phyloP scores from a whole-genome alignment of 2,888 invertebrate genomes.

The Adineta ricciae region DNA sequence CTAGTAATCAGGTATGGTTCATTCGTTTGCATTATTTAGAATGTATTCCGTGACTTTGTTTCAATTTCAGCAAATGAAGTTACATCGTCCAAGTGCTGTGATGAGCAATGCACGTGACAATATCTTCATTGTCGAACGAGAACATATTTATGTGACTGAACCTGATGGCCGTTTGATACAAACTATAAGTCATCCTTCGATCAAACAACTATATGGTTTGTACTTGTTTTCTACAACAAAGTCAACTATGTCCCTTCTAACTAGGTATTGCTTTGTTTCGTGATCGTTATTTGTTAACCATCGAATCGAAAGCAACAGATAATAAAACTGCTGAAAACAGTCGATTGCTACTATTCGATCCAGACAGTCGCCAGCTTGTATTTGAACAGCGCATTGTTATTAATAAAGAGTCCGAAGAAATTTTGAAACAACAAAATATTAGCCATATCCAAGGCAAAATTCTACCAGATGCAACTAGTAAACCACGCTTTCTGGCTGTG shows the following conservation, averaged over 20 bases:
- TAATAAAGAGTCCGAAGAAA: background rate
- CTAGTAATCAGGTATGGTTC: background rate
- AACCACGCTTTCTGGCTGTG: conserved; percentile 38
- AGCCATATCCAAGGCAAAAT: background rate
- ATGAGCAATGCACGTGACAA: background rate
- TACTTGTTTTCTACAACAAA: too few relatives aligned
- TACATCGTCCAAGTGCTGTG: conserved; percentile 3
- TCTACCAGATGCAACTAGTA: background rate
- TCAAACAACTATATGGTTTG: conserved; percentile 8
- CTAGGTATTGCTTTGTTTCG: background rate
- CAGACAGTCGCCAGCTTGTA: background rate
- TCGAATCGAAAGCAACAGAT: background rate
- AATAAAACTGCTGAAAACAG: background rate
- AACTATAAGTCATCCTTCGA: background rate
- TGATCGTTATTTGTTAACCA: conserved; percentile 2
- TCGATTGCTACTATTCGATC: conserved; percentile 5
- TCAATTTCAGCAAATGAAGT: background rate
- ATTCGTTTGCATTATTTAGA: too few relatives aligned
- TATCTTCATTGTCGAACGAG: background rate
- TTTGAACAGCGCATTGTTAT: background rate
- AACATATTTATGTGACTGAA: background rate
- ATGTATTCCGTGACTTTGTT: too few relatives aligned
- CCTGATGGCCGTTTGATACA: background rate
- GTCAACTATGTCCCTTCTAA: too few relatives aligned
- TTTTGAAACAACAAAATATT: background rate